Conservation (phyloP, 2,113 vertebrate genomes). For the Macroglossus sobrinus region DNA sequence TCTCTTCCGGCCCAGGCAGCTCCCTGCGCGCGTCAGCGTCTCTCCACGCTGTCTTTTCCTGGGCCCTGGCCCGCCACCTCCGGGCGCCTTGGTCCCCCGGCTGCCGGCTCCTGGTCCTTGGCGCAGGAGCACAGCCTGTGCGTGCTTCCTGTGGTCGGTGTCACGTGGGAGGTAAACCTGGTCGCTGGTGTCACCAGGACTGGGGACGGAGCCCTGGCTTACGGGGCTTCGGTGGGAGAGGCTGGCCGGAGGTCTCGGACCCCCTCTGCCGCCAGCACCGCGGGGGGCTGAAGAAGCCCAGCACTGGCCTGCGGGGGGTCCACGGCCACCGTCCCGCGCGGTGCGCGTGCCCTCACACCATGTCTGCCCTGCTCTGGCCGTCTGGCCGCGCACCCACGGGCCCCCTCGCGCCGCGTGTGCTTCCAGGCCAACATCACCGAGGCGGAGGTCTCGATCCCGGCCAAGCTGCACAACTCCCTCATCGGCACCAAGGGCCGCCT, state of each 20-base stretch:
- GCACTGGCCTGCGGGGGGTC: rapidly evolving
- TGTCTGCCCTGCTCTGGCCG: no score
- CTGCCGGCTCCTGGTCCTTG: no score
- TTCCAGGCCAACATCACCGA: slow-evolving; percentile 96
- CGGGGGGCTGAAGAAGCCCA: neutral
- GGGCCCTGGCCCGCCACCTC: neutral
- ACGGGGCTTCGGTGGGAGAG: neutral
- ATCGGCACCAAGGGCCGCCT: slow-evolving; percentile 98
- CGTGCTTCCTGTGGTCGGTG: neutral
- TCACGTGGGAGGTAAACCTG: neutral
- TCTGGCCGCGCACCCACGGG: no score
- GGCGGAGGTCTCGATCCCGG: slow-evolving; percentile 95
- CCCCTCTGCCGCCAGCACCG: neutral
- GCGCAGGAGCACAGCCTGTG: neutral
- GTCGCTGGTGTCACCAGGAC: no score
- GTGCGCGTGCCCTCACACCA: rapidly evolving
- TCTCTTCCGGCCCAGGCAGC: neutral
- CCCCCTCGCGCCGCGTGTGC: neutral
- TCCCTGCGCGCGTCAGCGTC: no score
- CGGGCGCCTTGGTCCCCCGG: neutral
- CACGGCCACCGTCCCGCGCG: rapidly evolving
- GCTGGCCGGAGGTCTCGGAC: rapidly evolving
- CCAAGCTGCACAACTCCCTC: slow-evolving; percentile 96
- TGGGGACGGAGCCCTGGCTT: neutral
- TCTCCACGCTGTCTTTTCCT: neutral